Evolutionary conservation across 2,113 vertebrate genomes (phyloP).

Genomic region (Alectura lathami): DNA sequence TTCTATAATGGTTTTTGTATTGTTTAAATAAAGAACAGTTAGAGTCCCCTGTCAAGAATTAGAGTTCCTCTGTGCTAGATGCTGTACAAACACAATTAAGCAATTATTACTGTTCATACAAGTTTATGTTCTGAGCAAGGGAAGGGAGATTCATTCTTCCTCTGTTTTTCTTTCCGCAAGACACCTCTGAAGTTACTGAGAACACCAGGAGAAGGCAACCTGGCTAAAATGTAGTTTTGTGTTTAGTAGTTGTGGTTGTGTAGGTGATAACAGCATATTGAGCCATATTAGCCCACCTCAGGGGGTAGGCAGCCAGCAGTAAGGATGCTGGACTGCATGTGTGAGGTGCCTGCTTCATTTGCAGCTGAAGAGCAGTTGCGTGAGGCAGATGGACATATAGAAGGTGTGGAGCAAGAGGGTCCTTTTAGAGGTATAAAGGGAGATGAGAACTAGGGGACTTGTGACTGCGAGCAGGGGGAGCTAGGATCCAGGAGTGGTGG

Average conservation of each 20-base stretch:
- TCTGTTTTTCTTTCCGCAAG: neutral
- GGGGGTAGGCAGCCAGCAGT: neutral
- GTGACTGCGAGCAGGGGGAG: neutral
- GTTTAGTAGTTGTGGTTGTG: neutral
- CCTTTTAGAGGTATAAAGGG: neutral
- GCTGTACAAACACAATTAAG: neutral
- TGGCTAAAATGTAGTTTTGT: neutral
- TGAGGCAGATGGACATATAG: neutral
- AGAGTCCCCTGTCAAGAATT: neutral
- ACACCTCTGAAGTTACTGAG: neutral
- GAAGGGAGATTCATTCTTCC: neutral
- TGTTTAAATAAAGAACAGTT: neutral
- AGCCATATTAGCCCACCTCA: neutral
- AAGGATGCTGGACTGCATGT: accelerated
- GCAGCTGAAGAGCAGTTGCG: neutral
- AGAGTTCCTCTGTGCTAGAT: neutral
- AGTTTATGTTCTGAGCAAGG: neutral
- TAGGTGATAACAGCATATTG: neutral
- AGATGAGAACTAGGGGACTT: neutral
- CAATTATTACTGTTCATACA: neutral
- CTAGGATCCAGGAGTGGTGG: neutral
- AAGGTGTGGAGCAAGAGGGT: neutral
- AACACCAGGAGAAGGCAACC: neutral
- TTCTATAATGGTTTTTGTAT: neutral
- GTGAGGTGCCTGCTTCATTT: neutral